Percentiles rank a stretch among this genome's conserved stretches.
phyloP scores from a whole-genome alignment of 2,888 invertebrate genomes.

The Serripes groenlandicus region DNA sequence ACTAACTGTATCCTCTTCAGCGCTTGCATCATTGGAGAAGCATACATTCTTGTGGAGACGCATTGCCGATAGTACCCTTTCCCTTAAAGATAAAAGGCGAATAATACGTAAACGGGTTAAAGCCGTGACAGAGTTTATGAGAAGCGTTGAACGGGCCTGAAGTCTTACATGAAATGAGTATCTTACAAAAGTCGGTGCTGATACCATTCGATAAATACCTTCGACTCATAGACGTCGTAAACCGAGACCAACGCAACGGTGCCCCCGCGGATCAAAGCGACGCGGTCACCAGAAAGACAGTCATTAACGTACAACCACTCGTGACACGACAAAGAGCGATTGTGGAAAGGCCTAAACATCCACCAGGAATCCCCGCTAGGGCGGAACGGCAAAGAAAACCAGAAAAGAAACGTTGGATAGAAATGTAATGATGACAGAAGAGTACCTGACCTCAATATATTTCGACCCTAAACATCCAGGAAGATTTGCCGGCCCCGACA shows the following conservation, averaged over 20 bases:
- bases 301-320: too few relatives aligned
- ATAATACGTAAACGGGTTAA: too few relatives aligned
- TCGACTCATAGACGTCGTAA: not conserved
- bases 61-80: too few relatives aligned
- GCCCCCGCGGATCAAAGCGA: not conserved
- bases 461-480: conserved; percentile 16
- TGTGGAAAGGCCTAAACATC: not conserved
- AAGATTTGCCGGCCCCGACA: conserved; percentile 24
- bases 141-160: too few relatives aligned
- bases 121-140: too few relatives aligned
- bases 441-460: conserved; percentile 15
- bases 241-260: not conserved
- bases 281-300: too few relatives aligned
- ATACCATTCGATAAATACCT: conserved; percentile 5
- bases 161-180: conserved; percentile 14
- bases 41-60: too few relatives aligned
- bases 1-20: too few relatives aligned
- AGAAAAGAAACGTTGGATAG: not conserved
- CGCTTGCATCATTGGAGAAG: too few relatives aligned
- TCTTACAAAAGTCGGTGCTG: conserved; percentile 3
- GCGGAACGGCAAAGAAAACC: not conserved
- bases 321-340: too few relatives aligned
- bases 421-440: conserved; percentile 31
- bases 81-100: too few relatives aligned
- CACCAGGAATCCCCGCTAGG: not conserved